phyloP scores from a whole-genome alignment of 2,888 invertebrate species.

The Drosophila kokeensis region DNA sequence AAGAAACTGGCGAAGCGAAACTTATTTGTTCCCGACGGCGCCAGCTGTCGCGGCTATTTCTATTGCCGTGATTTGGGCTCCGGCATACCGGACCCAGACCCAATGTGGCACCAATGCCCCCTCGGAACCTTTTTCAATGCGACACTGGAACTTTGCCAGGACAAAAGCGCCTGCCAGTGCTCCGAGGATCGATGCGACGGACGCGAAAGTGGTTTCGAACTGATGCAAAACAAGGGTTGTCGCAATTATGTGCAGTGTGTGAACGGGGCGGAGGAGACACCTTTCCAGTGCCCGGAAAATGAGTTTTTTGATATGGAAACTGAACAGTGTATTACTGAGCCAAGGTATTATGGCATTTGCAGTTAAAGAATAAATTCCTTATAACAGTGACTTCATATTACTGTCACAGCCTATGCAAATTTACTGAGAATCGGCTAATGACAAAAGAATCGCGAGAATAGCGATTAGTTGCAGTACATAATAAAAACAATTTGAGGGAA shows the following conservation, averaged over 20 bases:
- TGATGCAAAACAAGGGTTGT: slow-evolving; percentile 59
- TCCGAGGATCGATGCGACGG: slow-evolving; percentile 72
- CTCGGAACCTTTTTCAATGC: slow-evolving; percentile 65
- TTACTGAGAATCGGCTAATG: neutral
- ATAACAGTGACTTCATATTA: neutral
- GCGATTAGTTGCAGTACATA: neutral
- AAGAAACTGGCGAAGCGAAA: slow-evolving; percentile 69
- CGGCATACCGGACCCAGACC: slow-evolving; percentile 65
- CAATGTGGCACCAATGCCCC: slow-evolving; percentile 67
- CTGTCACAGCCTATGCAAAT: neutral
- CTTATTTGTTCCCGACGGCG: slow-evolving; percentile 71
- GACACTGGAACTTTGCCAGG: slow-evolving; percentile 52
- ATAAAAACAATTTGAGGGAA: neutral
- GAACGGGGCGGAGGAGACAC: slow-evolving; percentile 29
- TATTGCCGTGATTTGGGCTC: slow-evolving; percentile 74
- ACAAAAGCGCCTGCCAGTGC: slow-evolving; percentile 52
- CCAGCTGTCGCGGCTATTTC: slow-evolving; percentile 79
- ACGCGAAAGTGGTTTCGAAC: slow-evolving; percentile 40
- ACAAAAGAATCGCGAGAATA: neutral
- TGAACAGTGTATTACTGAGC: slow-evolving; percentile 36
- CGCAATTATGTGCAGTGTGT: slow-evolving; percentile 62
- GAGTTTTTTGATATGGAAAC: slow-evolving; percentile 54
- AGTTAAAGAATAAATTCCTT: slow-evolving; percentile 8
- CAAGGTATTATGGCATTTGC: slow-evolving; percentile 34
- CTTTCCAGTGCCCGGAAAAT: slow-evolving; percentile 36